Conservation (phyloP, 2,888 invertebrate species). For the Leptothorax acervorum region DNA sequence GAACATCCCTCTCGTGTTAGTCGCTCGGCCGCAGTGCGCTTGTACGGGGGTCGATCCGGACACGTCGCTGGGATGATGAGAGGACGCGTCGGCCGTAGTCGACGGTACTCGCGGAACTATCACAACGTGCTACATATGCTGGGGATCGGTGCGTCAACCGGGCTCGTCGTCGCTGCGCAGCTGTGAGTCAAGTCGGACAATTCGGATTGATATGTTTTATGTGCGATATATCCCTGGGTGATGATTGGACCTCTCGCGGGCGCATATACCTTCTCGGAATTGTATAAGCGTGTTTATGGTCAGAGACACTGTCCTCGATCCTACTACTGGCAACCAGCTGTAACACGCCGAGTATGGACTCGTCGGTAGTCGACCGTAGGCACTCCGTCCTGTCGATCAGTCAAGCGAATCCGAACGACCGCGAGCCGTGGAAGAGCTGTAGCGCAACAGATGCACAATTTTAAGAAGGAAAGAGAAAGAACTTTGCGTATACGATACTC, state of each 20-base stretch:
- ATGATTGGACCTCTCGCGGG: neutral
- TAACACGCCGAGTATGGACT: constrained; percentile 60
- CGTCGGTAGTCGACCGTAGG: constrained; percentile 54
- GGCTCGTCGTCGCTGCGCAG: neutral
- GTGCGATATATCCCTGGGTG: neutral
- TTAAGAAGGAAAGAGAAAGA: neutral
- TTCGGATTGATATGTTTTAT: constrained; percentile 5
- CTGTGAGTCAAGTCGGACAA: neutral
- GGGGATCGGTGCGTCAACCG: neutral
- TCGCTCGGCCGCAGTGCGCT: constrained; percentile 34
- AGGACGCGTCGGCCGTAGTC: constrained; percentile 32
- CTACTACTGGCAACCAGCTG: neutral
- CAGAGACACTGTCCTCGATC: constrained; percentile 32
- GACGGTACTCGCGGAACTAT: constrained; percentile 42
- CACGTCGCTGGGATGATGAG: constrained; percentile 20
- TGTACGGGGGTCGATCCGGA: constrained; percentile 2
- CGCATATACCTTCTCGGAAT: constrained; percentile 1
- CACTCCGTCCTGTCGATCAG: constrained; percentile 61
- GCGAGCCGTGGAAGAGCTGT: neutral
- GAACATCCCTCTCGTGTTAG: constrained; percentile 31
- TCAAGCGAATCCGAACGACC: constrained; percentile 5
- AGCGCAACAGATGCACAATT: neutral
- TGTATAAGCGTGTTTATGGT: constrained; percentile 1
- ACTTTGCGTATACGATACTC: neutral
- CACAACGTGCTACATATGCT: constrained; percentile 34